A percentile compares a stretch with the other conserved stretches of the same genome.
Conservation (phyloP, 2,797 vertebrate species). For the Aeoliscus strigatus region DNA sequence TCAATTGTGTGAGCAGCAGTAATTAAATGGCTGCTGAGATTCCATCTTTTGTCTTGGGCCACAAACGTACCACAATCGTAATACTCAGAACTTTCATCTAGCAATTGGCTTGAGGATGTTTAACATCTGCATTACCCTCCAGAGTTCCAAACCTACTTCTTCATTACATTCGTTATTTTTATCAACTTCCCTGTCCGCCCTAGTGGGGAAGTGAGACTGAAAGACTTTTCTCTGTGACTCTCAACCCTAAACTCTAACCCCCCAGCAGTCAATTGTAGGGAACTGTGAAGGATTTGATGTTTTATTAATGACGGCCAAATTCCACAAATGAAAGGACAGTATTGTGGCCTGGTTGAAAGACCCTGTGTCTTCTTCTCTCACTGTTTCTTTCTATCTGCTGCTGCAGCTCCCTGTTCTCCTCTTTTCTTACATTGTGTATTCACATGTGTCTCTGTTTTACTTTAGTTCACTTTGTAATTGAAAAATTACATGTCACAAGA, state of each 20-base stretch:
- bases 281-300: constrained; percentile 56
- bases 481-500: constrained; percentile 12
- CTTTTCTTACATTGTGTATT: no score
- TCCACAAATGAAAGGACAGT: constrained; percentile 70
- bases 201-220: constrained; percentile 47
- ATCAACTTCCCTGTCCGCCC: constrained; percentile 20
- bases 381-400: constrained; percentile 11
- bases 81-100: constrained; percentile 20
- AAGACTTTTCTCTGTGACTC: constrained; percentile 36
- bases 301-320: constrained; percentile 76
- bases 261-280: constrained; percentile 38
- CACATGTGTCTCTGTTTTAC: no score
- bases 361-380: constrained; percentile 43
- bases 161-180: constrained; percentile 22
- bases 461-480: constrained; percentile 11
- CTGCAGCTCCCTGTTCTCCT: constrained; percentile 12
- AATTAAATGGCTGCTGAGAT: constrained; percentile 36
- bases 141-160: constrained; percentile 7
- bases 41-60: no score
- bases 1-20: constrained; percentile 40
- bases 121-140: constrained; percentile 17
- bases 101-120: constrained; percentile 26
- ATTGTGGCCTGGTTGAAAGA: constrained; percentile 72
- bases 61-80: no score
- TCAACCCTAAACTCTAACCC: constrained; percentile 57